These are phyloP conservation scores for Drosophila antonietae DNA, from an alignment of 2,888 invertebrate genomes.

Conservation along the genomic window DNA sequence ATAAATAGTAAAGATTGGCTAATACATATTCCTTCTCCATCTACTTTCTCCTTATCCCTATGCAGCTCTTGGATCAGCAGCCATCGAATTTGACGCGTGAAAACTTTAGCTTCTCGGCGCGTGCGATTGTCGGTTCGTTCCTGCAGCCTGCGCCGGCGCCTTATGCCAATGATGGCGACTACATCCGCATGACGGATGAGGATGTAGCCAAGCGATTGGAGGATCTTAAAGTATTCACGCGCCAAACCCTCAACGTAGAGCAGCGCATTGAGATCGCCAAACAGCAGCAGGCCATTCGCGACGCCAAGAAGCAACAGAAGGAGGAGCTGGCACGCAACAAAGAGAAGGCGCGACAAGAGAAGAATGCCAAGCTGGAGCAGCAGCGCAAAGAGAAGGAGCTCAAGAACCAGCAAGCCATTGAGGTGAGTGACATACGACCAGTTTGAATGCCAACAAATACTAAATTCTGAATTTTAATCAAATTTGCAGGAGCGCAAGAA, in stretches of 20 bases:
- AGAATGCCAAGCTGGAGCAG: constrained; percentile 93
- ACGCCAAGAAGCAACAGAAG: constrained; percentile 90
- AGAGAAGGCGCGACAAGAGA: constrained; percentile 87
- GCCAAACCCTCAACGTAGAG: constrained; percentile 89
- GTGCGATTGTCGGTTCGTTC: constrained; percentile 95
- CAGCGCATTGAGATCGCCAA: constrained; percentile 91
- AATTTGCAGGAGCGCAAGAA: constrained; percentile 91
- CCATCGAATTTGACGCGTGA: constrained; percentile 90
- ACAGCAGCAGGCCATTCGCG: constrained; percentile 89
- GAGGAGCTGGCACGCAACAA: constrained; percentile 87
- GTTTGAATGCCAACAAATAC: too few species aligned
- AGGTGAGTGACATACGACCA: constrained; percentile 87
- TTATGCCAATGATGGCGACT: constrained; percentile 88
- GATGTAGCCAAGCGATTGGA: constrained; percentile 92
- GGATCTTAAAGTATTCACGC: constrained; percentile 88
- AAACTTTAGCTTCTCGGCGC: constrained; percentile 96
- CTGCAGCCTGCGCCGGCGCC: constrained; percentile 90
- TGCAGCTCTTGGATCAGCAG: constrained; percentile 87
- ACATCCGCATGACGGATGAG: constrained; percentile 91
- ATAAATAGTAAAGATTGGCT: not conserved
- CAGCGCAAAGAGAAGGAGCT: constrained; percentile 92
- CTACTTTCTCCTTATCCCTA: constrained; percentile 82
- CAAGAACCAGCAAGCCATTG: constrained; percentile 93
- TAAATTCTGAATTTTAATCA: not conserved
- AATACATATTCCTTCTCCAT: not conserved